Evolutionary conservation across 2,888 invertebrate species (phyloP), one percentile per base, ranked within the genome.

Genomic region (Morinoia aosen): DNA sequence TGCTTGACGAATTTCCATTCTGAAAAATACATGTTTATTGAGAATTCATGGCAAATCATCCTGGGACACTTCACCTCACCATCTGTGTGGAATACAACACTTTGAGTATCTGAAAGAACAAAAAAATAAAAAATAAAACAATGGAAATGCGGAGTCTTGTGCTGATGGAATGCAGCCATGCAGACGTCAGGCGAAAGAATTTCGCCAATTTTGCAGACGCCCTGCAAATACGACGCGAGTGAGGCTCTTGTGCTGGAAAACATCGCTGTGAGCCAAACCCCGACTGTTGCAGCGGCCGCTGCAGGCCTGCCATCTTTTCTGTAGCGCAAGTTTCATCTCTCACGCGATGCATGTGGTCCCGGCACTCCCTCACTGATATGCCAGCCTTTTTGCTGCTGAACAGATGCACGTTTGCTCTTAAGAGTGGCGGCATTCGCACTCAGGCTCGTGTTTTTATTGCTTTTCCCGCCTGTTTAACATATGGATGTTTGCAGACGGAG

Each of bases 341-440:
- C 90, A 90, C 90, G 90, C 39, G 90, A 90, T 90, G 90, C 48
- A 48, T 90, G 90, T 90, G 90, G 90, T 39, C 48, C 39, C 90
- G 10, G 25, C 90, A 90, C 39, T 90, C 90, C 90, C 39, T 90
- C 90, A 90, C 90, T 48, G 16, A 90, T 48, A 48, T 48, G 39
- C 90, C 40, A 5, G 90, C 16, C 48, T 90, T 90, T 90, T 90
- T 90, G 39, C 90, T 90, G 90, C 76, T 90, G 12, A 90, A 48
- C 40, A 90, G 90, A 90, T 39, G 90, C 25, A 40, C 8, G 48
- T 90, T 48, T 90, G 90, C 48, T 48, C 48, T 48, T 48, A 48
- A 14, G 90, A 90, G 90, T 90, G 90, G 40, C 16, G 48, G 90
- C 90, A 90, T 90, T 90, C 14, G 90, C 48, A 48, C 90, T 90